Conservation (phyloP, 1,140 invertebrate species). For the Laupala kohalensis region DNA sequence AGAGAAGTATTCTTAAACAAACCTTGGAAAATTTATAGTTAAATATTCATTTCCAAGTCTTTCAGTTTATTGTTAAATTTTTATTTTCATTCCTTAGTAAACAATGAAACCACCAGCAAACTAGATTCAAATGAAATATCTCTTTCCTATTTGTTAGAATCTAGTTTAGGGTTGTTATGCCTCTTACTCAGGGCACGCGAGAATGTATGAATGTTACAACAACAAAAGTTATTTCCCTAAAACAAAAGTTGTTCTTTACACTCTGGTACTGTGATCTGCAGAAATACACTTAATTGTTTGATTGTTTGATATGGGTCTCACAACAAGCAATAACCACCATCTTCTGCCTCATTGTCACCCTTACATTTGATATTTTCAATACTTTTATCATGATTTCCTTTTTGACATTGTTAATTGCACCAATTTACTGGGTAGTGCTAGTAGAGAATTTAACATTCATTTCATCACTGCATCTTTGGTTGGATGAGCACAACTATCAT, state of each 20-base stretch:
- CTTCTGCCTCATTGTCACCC: neutral
- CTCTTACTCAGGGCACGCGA: too few species aligned
- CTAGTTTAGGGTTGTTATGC: too few species aligned
- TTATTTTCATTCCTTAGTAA: too few species aligned
- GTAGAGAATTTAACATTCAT: neutral
- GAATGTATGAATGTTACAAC: too few species aligned
- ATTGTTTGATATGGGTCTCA: neutral
- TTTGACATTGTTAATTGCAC: neutral
- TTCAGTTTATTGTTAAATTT: too few species aligned
- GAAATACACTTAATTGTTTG: neutral
- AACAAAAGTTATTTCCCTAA: too few species aligned
- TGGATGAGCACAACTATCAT: neutral
- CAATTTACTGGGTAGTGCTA: neutral
- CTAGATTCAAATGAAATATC: too few species aligned
- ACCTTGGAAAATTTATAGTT: too few species aligned
- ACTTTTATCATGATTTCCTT: neutral
- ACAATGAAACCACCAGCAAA: too few species aligned
- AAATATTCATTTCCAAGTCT: too few species aligned
- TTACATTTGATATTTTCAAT: neutral
- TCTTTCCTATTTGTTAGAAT: too few species aligned
- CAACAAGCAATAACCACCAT: neutral
- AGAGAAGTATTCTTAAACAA: too few species aligned
- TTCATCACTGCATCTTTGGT: neutral
- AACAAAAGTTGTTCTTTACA: neutral
- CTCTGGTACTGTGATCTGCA: neutral